phyloP scores from a whole-genome alignment of 2,797 vertebrate genomes.

The Labeo calbasu region DNA sequence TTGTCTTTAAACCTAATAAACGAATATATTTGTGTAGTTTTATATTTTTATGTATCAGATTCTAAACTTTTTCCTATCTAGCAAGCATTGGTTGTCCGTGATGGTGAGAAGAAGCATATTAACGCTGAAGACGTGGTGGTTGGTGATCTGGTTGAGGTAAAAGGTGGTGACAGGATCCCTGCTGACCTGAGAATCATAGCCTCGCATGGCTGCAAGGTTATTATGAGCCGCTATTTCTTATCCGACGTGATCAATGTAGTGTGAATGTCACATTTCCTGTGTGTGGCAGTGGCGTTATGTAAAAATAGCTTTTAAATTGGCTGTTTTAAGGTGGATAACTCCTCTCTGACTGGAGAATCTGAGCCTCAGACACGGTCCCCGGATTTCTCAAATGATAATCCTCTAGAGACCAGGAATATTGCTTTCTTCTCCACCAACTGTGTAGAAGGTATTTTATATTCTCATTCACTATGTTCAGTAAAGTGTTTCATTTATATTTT shows the following conservation, averaged over 20 bases:
- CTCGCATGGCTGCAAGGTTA: conserved; percentile 86
- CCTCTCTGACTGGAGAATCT: conserved; percentile 89
- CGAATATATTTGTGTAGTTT: not conserved
- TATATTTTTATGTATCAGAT: not conserved
- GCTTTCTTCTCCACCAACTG: conserved; percentile 91
- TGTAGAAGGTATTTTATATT: conserved; percentile 80
- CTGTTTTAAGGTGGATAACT: conserved; percentile 83
- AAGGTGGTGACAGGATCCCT: conserved; percentile 86
- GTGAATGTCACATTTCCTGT: not conserved
- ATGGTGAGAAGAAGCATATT: conserved; percentile 84
- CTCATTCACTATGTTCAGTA: not conserved
- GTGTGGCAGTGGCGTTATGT: not conserved
- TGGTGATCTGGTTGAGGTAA: conserved; percentile 86
- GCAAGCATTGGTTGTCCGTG: conserved; percentile 88
- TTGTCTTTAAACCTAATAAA: not conserved
- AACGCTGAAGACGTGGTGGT: conserved; percentile 84
- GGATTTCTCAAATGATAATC: conserved; percentile 87
- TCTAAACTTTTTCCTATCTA: conserved; percentile 51
- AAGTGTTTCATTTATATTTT: not conserved
- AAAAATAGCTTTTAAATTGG: conserved; percentile 22
- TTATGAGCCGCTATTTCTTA: conserved; percentile 1
- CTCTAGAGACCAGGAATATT: conserved; percentile 86
- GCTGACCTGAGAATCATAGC: conserved; percentile 85
- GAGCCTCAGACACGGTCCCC: conserved; percentile 89
- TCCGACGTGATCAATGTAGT: conserved; percentile 1